These are phyloP conservation scores for Tokudaia muenninki DNA, from an alignment of 2,797 vertebrate species.

Conservation along the genomic window DNA sequence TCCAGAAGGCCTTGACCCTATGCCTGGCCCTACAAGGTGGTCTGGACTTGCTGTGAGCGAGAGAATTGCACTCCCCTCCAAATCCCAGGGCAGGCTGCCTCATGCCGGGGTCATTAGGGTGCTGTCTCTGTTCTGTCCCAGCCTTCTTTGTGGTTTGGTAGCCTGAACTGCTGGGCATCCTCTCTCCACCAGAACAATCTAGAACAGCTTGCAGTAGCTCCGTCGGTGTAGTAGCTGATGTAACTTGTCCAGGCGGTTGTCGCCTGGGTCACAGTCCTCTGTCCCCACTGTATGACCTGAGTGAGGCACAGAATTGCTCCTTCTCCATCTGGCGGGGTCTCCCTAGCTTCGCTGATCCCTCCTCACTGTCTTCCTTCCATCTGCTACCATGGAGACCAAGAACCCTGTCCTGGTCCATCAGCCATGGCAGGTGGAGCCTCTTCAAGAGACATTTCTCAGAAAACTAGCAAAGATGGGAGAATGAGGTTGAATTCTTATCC, in stretches of 20 bases:
- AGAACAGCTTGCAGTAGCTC: not conserved
- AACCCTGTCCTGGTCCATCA: not conserved
- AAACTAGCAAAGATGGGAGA: slow-evolving; percentile 18
- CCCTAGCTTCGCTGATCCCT: not conserved
- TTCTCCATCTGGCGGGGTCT: not conserved
- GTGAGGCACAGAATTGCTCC: not conserved
- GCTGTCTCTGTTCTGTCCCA: not conserved
- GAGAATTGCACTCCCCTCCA: not conserved
- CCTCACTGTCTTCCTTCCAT: rapidly evolving
- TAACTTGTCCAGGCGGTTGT: not conserved
- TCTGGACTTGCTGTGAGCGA: not conserved
- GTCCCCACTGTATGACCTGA: not conserved
- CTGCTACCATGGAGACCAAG: rapidly evolving
- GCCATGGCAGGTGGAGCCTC: slow-evolving; percentile 51
- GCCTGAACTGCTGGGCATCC: not conserved
- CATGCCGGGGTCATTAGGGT: not conserved
- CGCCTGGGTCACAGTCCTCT: not conserved
- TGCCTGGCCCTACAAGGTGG: not conserved
- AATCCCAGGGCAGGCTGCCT: not conserved
- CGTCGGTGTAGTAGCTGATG: not conserved
- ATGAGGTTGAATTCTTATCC: slow-evolving; percentile 12
- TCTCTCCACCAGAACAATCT: not conserved
- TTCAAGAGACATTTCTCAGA: slow-evolving; percentile 48
- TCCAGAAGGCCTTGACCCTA: not conserved
- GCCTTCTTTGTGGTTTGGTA: not conserved